phyloP scores from a whole-genome alignment of 2,113 vertebrate species.

The Gallinago undulata region DNA sequence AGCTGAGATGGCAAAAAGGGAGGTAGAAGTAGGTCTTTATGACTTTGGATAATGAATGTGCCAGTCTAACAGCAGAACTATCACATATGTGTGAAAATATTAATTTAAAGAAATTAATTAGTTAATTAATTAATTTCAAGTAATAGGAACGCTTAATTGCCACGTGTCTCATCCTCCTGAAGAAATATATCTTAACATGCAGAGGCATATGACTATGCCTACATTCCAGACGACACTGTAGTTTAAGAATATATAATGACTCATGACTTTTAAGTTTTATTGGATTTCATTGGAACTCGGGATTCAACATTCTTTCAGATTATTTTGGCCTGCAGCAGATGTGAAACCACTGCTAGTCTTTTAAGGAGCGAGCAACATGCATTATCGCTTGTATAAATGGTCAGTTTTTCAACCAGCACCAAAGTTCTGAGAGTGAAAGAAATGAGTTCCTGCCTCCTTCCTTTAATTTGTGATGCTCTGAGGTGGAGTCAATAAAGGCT shows the following conservation, averaged over 20 bases:
- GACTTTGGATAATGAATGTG: neutral
- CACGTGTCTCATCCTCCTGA: neutral
- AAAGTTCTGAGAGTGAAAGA: neutral
- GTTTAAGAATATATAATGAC: neutral
- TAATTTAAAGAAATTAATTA: neutral
- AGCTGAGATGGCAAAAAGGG: neutral
- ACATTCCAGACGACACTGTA: neutral
- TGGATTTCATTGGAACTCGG: neutral
- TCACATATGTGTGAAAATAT: neutral
- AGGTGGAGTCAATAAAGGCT: neutral
- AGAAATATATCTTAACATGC: neutral
- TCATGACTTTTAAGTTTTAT: neutral
- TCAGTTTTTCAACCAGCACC: neutral
- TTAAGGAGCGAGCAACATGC: neutral
- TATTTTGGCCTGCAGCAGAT: neutral
- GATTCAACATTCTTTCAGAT: neutral
- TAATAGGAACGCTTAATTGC: neutral
- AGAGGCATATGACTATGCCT: neutral
- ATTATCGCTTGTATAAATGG: neutral
- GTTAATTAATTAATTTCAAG: neutral
- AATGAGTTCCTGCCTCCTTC: neutral
- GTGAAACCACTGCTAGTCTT: neutral
- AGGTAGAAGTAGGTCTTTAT: neutral
- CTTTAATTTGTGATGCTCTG: neutral
- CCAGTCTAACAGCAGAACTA: neutral